Conservation (phyloP, 2,113 vertebrate genomes). For the Hypomesus transpacificus region DNA sequence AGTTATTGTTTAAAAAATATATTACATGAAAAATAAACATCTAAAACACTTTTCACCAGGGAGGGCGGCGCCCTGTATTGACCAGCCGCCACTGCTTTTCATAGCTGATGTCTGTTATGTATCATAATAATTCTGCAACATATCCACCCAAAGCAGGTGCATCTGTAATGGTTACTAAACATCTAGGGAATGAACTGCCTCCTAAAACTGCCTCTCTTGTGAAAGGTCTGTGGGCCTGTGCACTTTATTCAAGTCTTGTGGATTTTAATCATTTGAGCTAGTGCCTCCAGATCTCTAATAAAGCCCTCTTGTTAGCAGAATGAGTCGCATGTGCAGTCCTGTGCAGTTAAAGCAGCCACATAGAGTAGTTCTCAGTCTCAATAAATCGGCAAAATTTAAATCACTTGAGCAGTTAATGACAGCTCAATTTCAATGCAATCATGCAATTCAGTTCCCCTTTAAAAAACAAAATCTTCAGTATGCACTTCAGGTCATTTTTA, state of each 20-base stretch:
- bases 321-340: neutral
- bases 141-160: neutral
- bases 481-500: neutral
- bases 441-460: neutral
- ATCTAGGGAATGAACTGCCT: neutral
- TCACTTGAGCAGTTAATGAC: neutral
- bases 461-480: neutral
- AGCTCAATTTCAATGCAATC: slow-evolving; percentile 2
- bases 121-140: neutral
- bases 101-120: neutral
- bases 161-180: neutral
- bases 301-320: neutral
- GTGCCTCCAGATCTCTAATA: neutral
- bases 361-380: neutral
- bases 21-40: no score
- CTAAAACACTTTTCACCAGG: no score
- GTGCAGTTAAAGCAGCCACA: neutral
- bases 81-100: no score
- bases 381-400: neutral
- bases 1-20: no score
- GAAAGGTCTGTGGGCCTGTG: neutral
- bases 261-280: neutral
- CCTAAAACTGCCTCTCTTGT: neutral
- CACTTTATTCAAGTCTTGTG: no score
- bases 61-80: no score